phyloP scores from a whole-genome alignment of 1,140 invertebrate species.

The Cotesia typhae region DNA sequence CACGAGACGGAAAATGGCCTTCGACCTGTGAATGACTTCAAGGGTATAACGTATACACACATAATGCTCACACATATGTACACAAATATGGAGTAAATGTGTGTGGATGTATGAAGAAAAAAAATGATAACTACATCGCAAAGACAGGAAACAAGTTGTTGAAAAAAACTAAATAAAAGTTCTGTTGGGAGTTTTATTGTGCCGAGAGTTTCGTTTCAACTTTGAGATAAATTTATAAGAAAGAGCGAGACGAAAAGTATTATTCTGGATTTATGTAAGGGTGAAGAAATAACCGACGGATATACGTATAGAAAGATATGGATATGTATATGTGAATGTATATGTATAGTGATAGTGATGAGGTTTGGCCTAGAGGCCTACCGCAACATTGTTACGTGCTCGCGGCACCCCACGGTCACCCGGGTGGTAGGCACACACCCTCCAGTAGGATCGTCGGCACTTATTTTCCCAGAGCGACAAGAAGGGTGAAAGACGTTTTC shows the following conservation, averaged over 20 bases:
- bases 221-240: no score
- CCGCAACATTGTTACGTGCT: constrained; percentile 41
- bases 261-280: neutral
- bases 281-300: neutral
- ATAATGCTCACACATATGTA: neutral
- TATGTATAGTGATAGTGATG: constrained; percentile 1
- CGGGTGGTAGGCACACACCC: constrained; percentile 27
- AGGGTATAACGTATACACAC: neutral
- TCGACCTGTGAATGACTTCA: constrained; percentile 33
- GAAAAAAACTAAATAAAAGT: no score
- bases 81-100: constrained; percentile 12
- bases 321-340: constrained; percentile 7
- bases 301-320: constrained; percentile 1
- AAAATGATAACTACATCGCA: constrained; percentile 8
- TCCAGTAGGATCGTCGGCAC: constrained; percentile 19
- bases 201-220: no score
- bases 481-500: constrained; percentile 26
- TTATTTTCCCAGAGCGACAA: constrained; percentile 19
- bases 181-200: no score
- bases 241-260: constrained; percentile 1
- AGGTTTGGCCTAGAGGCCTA: constrained; percentile 38
- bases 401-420: constrained; percentile 26
- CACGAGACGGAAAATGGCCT: constrained; percentile 47
- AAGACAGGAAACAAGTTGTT: neutral
- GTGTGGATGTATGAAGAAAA: neutral